Evolutionary conservation across 2,113 vertebrate species (phyloP).

Genomic region (Tragelaphus scriptus): DNA sequence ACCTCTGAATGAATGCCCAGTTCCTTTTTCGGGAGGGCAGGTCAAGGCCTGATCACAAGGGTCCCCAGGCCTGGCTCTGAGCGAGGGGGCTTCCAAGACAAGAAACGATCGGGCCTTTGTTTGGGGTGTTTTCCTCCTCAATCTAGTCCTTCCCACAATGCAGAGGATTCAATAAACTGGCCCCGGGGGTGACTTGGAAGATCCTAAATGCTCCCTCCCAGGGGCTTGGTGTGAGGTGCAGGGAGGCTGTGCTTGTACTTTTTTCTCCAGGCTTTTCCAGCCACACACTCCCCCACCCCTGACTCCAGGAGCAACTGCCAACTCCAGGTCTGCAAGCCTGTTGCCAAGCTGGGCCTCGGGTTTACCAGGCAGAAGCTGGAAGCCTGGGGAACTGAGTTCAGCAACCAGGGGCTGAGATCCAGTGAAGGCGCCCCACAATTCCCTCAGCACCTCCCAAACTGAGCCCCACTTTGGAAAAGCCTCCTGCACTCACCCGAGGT

Average conservation of each 20-base stretch:
- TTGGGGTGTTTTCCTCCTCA: background rate
- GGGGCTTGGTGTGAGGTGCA: accelerated
- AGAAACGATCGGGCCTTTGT: background rate
- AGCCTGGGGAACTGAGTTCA: background rate
- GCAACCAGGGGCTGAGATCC: background rate
- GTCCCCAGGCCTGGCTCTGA: background rate
- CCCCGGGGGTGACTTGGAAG: background rate
- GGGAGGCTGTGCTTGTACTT: accelerated
- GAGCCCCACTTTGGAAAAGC: background rate
- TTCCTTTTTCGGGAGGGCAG: background rate
- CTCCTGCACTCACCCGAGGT: background rate
- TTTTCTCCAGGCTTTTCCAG: background rate
- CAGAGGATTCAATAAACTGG: background rate
- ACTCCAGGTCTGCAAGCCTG: no score
- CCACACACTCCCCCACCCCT: background rate
- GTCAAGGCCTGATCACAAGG: background rate
- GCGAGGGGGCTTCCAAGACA: background rate
- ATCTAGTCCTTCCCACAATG: background rate
- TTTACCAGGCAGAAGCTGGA: background rate
- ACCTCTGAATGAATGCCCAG: background rate
- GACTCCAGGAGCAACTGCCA: background rate
- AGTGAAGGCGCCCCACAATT: accelerated
- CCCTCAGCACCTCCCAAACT: background rate
- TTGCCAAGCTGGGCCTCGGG: no score
- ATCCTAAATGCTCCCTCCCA: accelerated